phyloP scores from a whole-genome alignment of 2,113 vertebrate genomes.

The Hiodon tergisus region DNA sequence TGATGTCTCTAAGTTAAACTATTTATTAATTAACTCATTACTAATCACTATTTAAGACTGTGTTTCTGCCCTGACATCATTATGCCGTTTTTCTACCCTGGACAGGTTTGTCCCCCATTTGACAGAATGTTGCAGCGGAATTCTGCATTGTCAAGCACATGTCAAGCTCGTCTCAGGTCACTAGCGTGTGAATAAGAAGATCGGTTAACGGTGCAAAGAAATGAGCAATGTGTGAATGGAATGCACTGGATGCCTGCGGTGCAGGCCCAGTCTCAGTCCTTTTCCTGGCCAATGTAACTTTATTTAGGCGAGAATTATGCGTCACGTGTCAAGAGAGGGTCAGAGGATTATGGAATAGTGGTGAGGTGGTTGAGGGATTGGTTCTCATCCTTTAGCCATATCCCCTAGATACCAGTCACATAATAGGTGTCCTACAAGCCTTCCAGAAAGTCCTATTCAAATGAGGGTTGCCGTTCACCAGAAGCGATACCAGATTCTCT shows the following conservation, averaged over 20 bases:
- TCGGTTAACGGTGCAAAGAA: constrained; percentile 4
- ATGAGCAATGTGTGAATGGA: constrained; percentile 14
- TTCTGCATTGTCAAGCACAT: too few relatives aligned
- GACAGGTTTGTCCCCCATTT: too few relatives aligned
- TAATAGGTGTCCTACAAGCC: not conserved
- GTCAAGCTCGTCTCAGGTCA: constrained; percentile 7
- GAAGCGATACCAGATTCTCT: not conserved
- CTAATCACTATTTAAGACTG: not conserved
- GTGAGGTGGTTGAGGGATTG: not conserved
- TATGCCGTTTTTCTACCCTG: too few relatives aligned
- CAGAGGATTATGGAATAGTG: not conserved
- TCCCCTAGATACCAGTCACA: not conserved
- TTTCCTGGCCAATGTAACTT: constrained; percentile 10
- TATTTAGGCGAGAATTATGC: not conserved
- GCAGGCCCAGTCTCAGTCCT: not conserved
- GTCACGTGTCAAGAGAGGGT: not conserved
- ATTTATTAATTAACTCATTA: not conserved
- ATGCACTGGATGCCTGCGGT: not conserved
- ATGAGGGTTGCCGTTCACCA: not conserved
- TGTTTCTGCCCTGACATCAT: not conserved
- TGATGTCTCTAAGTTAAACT: not conserved
- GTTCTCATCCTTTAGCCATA: not conserved
- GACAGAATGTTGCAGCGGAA: too few relatives aligned
- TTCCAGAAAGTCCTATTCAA: not conserved
- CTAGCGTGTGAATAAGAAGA: constrained; percentile 1